phyloP scores from a whole-genome alignment of 2,797 vertebrate species.

The Leucoraja ocellata region DNA sequence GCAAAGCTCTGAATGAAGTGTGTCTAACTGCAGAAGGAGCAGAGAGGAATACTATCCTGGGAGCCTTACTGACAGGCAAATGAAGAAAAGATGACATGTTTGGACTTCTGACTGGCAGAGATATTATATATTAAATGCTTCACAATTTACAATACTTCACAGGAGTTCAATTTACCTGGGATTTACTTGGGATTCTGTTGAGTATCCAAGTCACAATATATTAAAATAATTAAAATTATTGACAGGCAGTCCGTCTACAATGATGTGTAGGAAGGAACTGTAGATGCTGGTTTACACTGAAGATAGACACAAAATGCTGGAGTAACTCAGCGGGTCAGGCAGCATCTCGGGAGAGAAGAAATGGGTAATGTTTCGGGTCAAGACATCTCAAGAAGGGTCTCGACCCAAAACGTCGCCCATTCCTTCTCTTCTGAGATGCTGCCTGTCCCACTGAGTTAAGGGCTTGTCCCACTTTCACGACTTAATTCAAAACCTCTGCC shows the following conservation, averaged over 20 bases:
- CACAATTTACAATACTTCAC: background rate
- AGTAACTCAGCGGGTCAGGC: too few species aligned
- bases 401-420: too few species aligned
- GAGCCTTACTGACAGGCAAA: background rate
- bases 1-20: background rate
- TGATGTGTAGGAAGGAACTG: too few species aligned
- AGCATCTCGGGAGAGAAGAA: too few species aligned
- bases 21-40: slow-evolving; percentile 4
- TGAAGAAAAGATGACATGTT: slow-evolving; percentile 15
- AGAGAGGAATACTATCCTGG: background rate
- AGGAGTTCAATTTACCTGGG: background rate
- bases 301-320: too few species aligned
- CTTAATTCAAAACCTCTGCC: too few species aligned
- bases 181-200: background rate
- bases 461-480: too few species aligned
- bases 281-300: too few species aligned
- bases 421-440: too few species aligned
- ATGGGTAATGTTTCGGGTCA: too few species aligned
- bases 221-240: background rate
- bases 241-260: background rate
- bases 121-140: background rate
- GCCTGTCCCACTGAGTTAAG: too few species aligned
- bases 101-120: background rate
- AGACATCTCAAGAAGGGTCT: too few species aligned
- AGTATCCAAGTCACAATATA: background rate